phyloP scores from a whole-genome alignment of 1,140 invertebrate species.

The Himalopsyche phryganea region DNA sequence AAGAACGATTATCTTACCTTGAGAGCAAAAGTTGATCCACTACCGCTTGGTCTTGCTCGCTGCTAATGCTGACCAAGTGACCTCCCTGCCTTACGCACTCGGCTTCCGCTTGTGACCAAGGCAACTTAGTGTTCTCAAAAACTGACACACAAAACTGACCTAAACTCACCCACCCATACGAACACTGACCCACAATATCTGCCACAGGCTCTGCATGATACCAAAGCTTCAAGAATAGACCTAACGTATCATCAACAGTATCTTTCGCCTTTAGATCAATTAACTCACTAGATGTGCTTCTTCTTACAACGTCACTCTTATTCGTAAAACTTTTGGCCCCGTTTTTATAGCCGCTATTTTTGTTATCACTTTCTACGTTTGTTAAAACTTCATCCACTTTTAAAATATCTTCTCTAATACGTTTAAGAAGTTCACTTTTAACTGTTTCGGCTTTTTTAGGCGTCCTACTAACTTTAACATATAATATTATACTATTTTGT shows the following conservation, averaged over 20 bases:
- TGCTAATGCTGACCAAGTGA: constrained; percentile 62
- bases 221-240: constrained; percentile 50
- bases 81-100: constrained; percentile 61
- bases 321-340: constrained; percentile 6
- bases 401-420: constrained; percentile 1
- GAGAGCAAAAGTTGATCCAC: constrained; percentile 59
- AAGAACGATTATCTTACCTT: constrained; percentile 45
- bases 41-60: constrained; percentile 57
- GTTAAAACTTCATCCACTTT: constrained; percentile 7
- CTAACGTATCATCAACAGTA: constrained; percentile 39
- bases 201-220: constrained; percentile 54
- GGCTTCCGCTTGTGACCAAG: constrained; percentile 63
- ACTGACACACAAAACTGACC: constrained; percentile 61
- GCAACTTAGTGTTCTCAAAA: constrained; percentile 51
- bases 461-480: constrained; percentile 37
- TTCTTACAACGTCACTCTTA: constrained; percentile 14
- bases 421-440: constrained; percentile 13
- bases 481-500: constrained; percentile 52
- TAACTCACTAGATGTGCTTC: constrained; percentile 18
- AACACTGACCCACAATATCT: constrained; percentile 57
- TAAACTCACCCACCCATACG: constrained; percentile 61
- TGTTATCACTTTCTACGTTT: constrained; percentile 1
- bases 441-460: background rate
- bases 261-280: background rate
- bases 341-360: constrained; percentile 8